Evolutionary conservation across 2,888 invertebrate species (phyloP).

Genomic region (Molorchus minor): DNA sequence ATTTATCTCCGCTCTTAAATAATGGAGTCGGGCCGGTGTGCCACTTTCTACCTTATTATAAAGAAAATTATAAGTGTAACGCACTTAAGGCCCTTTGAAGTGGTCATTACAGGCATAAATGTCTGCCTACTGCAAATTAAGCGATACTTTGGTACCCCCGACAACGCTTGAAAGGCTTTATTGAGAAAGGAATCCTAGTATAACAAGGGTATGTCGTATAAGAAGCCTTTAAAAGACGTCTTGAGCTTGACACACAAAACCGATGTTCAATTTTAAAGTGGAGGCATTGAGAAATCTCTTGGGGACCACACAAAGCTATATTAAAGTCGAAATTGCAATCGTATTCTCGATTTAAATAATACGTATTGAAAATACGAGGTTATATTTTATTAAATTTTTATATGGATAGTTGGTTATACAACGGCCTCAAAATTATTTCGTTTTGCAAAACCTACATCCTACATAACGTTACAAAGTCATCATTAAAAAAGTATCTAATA

Average conservation of each 20-base stretch:
- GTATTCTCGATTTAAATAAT: constrained; percentile 1
- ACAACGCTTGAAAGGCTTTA: constrained; percentile 15
- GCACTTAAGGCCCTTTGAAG: constrained; percentile 12
- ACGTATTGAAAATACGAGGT: no score
- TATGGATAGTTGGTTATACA: no score
- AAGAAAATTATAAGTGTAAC: constrained; percentile 1
- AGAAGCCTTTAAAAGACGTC: constrained; percentile 20
- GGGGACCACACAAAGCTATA: constrained; percentile 9
- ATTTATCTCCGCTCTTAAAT: background rate
- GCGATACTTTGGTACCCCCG: constrained; percentile 21
- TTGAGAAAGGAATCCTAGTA: constrained; percentile 18
- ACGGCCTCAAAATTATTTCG: no score
- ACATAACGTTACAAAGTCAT: no score
- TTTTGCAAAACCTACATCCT: no score
- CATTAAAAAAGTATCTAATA: no score
- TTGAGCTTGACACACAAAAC: constrained; percentile 23
- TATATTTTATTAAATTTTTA: no score
- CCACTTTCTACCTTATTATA: background rate
- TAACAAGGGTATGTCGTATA: constrained; percentile 16
- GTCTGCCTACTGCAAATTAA: constrained; percentile 24
- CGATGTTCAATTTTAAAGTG: constrained; percentile 26
- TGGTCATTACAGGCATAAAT: constrained; percentile 7
- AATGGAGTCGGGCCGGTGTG: background rate
- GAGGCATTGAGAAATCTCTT: constrained; percentile 12
- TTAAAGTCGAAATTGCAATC: constrained; percentile 16